phyloP scores from a whole-genome alignment of 1,140 invertebrate genomes.

The Eciton burchellii region DNA sequence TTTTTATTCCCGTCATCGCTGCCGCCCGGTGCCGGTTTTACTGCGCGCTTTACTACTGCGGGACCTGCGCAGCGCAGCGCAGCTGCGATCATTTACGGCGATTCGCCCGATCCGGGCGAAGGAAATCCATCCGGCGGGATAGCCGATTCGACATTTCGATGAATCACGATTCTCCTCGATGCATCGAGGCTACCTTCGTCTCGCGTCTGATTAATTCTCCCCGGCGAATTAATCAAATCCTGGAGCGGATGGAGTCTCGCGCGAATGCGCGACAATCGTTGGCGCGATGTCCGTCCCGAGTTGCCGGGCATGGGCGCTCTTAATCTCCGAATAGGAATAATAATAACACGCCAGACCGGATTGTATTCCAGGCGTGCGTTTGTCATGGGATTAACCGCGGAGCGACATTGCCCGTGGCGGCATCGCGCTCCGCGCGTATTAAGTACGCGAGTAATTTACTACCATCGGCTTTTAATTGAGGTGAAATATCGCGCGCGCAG shows the following conservation, averaged over 20 bases:
- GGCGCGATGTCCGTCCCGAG: not conserved
- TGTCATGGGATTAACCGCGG: too few relatives aligned
- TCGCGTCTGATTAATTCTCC: not conserved
- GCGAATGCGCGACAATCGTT: not conserved
- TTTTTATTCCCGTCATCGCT: not conserved
- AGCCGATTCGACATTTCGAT: not conserved
- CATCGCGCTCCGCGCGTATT: conserved; percentile 1
- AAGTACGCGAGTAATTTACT: conserved; percentile 41
- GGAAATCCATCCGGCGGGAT: not conserved
- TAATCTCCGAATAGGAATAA: not conserved
- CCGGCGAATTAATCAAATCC: not conserved
- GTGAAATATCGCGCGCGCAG: conserved; percentile 27
- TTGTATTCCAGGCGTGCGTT: too few relatives aligned
- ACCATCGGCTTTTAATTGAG: conserved; percentile 33
- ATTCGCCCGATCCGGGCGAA: not conserved
- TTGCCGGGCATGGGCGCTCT: not conserved
- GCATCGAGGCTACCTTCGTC: conserved; percentile 5
- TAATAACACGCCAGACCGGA: not conserved
- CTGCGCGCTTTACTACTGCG: not conserved
- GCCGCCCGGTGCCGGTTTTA: not conserved
- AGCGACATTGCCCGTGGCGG: too few relatives aligned
- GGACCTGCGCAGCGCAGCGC: not conserved
- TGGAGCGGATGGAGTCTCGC: not conserved
- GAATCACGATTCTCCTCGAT: not conserved
- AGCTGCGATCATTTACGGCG: conserved; percentile 5